These are phyloP conservation scores for Pachycephus smyrnensis DNA, from an alignment of 2,888 invertebrate species.

Conservation along the genomic window DNA sequence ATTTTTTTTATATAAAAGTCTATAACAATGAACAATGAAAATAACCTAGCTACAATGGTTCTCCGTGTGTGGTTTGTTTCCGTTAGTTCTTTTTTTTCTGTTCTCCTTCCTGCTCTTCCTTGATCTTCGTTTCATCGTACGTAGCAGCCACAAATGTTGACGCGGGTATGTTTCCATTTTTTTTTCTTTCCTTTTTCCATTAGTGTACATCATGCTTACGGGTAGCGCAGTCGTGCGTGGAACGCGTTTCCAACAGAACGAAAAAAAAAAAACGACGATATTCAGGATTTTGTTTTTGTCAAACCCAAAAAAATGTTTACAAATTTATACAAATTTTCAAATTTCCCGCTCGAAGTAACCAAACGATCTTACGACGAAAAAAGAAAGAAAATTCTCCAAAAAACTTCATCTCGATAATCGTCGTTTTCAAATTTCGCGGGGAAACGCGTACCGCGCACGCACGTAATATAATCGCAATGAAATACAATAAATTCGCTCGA, in stretches of 20 bases:
- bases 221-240: neutral
- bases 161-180: neutral
- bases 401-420: no score
- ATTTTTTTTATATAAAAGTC: slow-evolving; percentile 31
- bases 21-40: slow-evolving; percentile 36
- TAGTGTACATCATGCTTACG: slow-evolving; percentile 3
- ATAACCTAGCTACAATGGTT: slow-evolving; percentile 30
- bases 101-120: neutral
- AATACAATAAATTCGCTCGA: no score
- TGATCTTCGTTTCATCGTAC: neutral
- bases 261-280: neutral
- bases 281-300: no score
- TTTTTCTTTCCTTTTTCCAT: neutral
- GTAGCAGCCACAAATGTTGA: neutral
- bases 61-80: slow-evolving; percentile 9
- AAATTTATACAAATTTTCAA: no score
- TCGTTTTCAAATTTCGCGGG: no score
- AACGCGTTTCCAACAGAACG: neutral
- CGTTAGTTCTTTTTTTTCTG: neutral
- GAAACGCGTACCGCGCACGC: no score
- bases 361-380: no score
- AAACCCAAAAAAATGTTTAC: no score
- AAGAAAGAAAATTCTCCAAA: no score
- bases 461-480: no score
- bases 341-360: no score